Percentiles rank a stretch among this genome's conserved stretches.
These are phyloP conservation scores for Rousettus madagascariensis DNA, from an alignment of 2,797 vertebrate species.

Conservation along the genomic window DNA sequence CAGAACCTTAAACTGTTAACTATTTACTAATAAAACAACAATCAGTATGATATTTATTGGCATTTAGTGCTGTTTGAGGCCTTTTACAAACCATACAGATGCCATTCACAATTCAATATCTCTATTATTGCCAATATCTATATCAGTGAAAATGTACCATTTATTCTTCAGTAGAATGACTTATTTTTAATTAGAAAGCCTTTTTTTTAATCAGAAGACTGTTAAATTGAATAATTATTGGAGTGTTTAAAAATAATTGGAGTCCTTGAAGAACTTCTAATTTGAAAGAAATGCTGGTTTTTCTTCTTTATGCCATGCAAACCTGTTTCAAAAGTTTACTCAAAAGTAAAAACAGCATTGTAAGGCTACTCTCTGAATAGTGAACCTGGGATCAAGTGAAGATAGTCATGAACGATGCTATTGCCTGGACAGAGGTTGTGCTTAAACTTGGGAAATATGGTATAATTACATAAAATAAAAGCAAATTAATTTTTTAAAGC, in stretches of 20 bases:
- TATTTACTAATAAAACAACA: not conserved
- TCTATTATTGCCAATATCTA: not conserved
- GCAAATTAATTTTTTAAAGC: not conserved
- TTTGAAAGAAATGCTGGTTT: not conserved
- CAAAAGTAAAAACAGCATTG: not conserved
- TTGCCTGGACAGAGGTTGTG: not conserved
- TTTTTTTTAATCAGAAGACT: conserved; percentile 24
- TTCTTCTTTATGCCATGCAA: not conserved
- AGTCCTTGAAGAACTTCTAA: not conserved
- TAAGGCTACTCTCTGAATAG: not conserved
- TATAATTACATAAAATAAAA: not conserved
- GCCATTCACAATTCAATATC: not conserved
- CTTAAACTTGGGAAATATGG: not conserved
- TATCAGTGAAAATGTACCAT: not conserved
- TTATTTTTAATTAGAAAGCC: not conserved
- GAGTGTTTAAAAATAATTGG: not conserved
- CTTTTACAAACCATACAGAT: not conserved
- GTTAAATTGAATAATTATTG: not conserved
- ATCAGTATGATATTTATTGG: not conserved
- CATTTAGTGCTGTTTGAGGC: not conserved
- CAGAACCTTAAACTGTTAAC: not conserved
- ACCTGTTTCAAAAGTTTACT: not conserved
- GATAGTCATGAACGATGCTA: not conserved
- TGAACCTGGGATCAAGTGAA: not conserved
- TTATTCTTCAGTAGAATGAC: not conserved